These are phyloP conservation scores for Diloba caeruleocephala DNA, from an alignment of 2,888 invertebrate genomes.

Conservation along the genomic window DNA sequence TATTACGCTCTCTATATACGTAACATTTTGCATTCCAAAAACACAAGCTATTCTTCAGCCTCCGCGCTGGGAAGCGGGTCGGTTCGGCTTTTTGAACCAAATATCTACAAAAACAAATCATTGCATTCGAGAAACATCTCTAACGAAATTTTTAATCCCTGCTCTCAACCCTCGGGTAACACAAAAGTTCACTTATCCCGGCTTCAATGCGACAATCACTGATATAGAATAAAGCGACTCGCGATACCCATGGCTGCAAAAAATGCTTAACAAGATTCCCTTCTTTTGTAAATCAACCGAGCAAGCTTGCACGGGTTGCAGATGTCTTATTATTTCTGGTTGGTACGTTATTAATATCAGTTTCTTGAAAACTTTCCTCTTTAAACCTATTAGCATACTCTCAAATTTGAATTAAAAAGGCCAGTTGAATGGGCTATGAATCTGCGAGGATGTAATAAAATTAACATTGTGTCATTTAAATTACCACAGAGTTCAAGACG, in stretches of 20 bases:
- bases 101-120: slow-evolving; percentile 6
- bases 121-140: slow-evolving; percentile 8
- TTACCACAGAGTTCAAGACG: too few species aligned
- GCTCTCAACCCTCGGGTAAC: slow-evolving; percentile 35
- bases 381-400: slow-evolving; percentile 21
- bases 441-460: background rate
- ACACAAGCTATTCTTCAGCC: too few species aligned
- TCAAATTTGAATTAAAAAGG: background rate
- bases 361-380: slow-evolving; percentile 23
- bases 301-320: slow-evolving; percentile 49
- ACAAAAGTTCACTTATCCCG: slow-evolving; percentile 63
- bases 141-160: slow-evolving; percentile 1
- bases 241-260: slow-evolving; percentile 62
- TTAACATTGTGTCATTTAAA: background rate
- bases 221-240: slow-evolving; percentile 57
- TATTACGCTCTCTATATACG: too few species aligned
- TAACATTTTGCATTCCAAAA: too few species aligned
- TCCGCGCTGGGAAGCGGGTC: too few species aligned
- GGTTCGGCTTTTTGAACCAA: too few species aligned
- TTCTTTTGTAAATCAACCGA: slow-evolving; percentile 39
- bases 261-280: slow-evolving; percentile 51
- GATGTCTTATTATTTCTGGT: slow-evolving; percentile 40
- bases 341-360: too few species aligned
- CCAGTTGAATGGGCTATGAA: too few species aligned
- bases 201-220: slow-evolving; percentile 64